These are phyloP conservation scores for Drosophila pegasa DNA, from an alignment of 2,888 invertebrate genomes.

Conservation along the genomic window DNA sequence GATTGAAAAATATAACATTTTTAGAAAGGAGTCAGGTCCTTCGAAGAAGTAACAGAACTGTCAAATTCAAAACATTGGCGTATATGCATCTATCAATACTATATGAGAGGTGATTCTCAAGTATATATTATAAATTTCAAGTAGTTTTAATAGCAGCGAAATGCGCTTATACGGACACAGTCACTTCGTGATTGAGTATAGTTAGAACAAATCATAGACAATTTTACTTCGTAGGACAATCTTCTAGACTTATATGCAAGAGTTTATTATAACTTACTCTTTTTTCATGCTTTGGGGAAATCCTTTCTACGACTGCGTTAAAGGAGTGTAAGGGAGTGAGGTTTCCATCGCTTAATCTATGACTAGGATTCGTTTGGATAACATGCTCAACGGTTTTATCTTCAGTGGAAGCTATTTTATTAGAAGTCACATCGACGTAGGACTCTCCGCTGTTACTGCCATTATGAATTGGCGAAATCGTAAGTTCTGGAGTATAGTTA, in stretches of 20 bases:
- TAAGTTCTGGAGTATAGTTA: conserved; percentile 83
- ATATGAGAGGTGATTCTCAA: too few species aligned
- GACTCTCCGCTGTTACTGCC: conserved; percentile 71
- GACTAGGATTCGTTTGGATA: conserved; percentile 83
- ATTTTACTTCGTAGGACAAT: neutral
- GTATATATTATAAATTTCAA: neutral
- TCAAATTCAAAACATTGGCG: too few species aligned
- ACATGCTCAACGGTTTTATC: conserved; percentile 56
- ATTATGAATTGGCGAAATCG: conserved; percentile 84
- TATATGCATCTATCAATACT: too few species aligned
- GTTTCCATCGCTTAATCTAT: conserved; percentile 85
- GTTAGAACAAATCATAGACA: neutral
- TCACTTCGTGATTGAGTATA: too few species aligned
- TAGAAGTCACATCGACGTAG: conserved; percentile 72
- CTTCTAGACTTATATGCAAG: neutral
- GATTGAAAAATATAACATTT: too few species aligned
- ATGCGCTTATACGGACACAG: too few species aligned
- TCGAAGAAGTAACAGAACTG: too few species aligned
- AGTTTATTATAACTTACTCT: conserved; percentile 85
- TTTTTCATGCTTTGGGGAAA: conserved; percentile 90
- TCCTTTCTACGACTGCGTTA: conserved; percentile 88
- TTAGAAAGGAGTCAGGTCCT: too few species aligned
- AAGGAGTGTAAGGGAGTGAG: conserved; percentile 88
- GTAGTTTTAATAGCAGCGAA: neutral
- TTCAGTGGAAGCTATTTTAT: conserved; percentile 83